Evolutionary conservation across 2,113 vertebrate species (phyloP), one percentile per base, ranked within the genome.

Genomic region (Rafetus swinhoei): DNA sequence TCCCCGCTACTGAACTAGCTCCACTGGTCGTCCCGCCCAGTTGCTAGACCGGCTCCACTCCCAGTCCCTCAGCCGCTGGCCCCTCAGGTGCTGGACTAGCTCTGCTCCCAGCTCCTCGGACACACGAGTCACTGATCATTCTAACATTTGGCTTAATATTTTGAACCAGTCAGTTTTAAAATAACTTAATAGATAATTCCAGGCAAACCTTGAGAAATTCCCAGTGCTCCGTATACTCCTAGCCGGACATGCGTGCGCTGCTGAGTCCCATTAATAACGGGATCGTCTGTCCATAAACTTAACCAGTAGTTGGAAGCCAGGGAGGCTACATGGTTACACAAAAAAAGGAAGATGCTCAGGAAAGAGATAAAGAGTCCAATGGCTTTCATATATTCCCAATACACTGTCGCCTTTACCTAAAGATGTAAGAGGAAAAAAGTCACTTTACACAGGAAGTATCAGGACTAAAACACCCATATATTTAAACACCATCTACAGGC

Each of bases 251-350:
- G 8, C 0, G 98, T 98, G 96, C 98, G 85, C 7, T 98, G 97
- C 97, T 99, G 99, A 0, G 99, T 99, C 81, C 99, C 99, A 3
- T 99, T 99, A 87, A 99, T 22, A 45, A 99, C 96, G 0, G 98
- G 98, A 97, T 99, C 99, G 9, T 99, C 99, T 0, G 99, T 99
- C 99, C 99, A 99, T 59, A 99, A 96, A 94, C 99, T 99, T 19
- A 99, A 98, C 99, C 99, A 99, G 93, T 99, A 99, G 98, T 99
- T 99, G 82, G 99, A 99, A 79, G 98, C 95, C 87, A 99, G 88
- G 1, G 99, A 97, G 3, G 99, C 95, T 8, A 98, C 16, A 22
- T 99, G 98, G 95, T 99, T 99, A 72, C 97, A 96, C 7, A 99
- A 32, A 86, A 99, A 99, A 39, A 99, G 98, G 93, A 99, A 94